A percentile compares a stretch with the other conserved stretches of the same genome.
Conservation (phyloP, 2,888 invertebrate species). For the Drosophila putrida region DNA sequence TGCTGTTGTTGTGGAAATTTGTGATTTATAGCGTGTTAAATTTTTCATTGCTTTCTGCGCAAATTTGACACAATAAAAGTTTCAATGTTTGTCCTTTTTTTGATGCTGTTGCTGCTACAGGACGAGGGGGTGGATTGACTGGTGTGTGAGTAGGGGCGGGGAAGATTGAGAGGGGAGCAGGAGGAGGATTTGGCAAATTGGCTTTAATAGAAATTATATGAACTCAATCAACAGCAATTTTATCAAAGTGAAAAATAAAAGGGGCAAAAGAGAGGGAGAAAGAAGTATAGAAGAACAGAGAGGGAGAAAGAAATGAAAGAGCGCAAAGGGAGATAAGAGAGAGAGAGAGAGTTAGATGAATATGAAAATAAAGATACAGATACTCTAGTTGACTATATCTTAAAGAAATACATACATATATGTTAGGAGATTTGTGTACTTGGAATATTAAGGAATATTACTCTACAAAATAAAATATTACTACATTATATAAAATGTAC, state of each 20-base stretch:
- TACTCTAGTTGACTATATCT: too few species aligned
- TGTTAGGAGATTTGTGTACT: too few species aligned
- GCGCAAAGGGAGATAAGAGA: neutral
- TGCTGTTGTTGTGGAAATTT: slow-evolving; percentile 52
- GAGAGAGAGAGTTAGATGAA: too few species aligned
- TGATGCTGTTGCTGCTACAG: slow-evolving; percentile 1
- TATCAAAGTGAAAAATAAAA: neutral
- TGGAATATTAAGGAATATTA: too few species aligned
- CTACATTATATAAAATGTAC: too few species aligned
- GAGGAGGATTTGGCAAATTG: slow-evolving; percentile 55
- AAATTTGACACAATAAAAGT: slow-evolving; percentile 76
- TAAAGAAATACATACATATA: too few species aligned
- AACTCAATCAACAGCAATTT: slow-evolving; percentile 66
- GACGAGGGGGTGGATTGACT: neutral
- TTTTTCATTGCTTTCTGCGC: slow-evolving; percentile 71
- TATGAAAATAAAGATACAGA: too few species aligned
- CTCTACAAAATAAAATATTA: too few species aligned
- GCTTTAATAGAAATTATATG: slow-evolving; percentile 73
- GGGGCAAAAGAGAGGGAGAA: neutral
- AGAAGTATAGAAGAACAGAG: neutral
- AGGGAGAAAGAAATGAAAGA: neutral
- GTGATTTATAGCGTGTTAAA: slow-evolving; percentile 82
- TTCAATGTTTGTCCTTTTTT: slow-evolving; percentile 42
- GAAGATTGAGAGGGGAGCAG: too few species aligned
- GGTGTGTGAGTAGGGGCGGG: neutral